A percentile compares a stretch with the other conserved stretches of the same genome.
These are phyloP conservation scores for Sinelater perroti DNA, from an alignment of 2,888 invertebrate species.

Conservation along the genomic window DNA sequence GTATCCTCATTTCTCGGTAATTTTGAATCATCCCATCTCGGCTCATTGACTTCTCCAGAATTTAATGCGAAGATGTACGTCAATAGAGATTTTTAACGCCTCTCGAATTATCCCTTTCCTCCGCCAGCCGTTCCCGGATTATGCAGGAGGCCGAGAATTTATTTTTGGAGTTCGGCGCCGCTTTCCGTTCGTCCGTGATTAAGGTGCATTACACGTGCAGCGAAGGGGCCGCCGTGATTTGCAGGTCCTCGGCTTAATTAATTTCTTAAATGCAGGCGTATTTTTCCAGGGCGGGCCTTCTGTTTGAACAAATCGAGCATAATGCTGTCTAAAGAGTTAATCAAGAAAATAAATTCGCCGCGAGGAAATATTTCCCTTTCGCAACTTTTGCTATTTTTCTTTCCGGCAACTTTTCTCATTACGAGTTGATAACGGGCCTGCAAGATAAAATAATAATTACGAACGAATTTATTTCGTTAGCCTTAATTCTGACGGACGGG, in stretches of 20 bases:
- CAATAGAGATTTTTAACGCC: slow-evolving; percentile 15
- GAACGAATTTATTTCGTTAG: slow-evolving; percentile 42
- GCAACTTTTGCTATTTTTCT: slow-evolving; percentile 54
- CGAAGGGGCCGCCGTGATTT: too few species aligned
- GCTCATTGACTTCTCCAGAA: slow-evolving; percentile 22
- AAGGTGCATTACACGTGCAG: too few species aligned
- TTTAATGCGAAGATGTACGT: slow-evolving; percentile 13
- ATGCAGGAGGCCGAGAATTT: slow-evolving; percentile 3
- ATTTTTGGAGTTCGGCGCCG: too few species aligned
- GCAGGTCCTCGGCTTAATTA: too few species aligned
- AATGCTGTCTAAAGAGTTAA: slow-evolving; percentile 49
- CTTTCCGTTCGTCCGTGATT: too few species aligned
- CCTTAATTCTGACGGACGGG: slow-evolving; percentile 42
- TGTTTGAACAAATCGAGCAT: slow-evolving; percentile 36
- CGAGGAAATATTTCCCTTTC: slow-evolving; percentile 52
- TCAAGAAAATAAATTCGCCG: slow-evolving; percentile 55
- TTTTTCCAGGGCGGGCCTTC: slow-evolving; percentile 21
- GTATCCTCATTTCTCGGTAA: slow-evolving; percentile 32
- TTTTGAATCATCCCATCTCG: slow-evolving; percentile 29
- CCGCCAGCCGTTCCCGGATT: neutral
- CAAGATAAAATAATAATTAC: slow-evolving; percentile 46
- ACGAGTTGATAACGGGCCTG: slow-evolving; percentile 52
- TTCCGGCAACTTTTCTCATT: slow-evolving; percentile 54
- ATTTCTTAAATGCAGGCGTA: slow-evolving; percentile 21
- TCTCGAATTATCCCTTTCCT: slow-evolving; percentile 19